Evolutionary conservation across 2,888 invertebrate genomes (phyloP).

Genomic region (Euplexia lucipara): DNA sequence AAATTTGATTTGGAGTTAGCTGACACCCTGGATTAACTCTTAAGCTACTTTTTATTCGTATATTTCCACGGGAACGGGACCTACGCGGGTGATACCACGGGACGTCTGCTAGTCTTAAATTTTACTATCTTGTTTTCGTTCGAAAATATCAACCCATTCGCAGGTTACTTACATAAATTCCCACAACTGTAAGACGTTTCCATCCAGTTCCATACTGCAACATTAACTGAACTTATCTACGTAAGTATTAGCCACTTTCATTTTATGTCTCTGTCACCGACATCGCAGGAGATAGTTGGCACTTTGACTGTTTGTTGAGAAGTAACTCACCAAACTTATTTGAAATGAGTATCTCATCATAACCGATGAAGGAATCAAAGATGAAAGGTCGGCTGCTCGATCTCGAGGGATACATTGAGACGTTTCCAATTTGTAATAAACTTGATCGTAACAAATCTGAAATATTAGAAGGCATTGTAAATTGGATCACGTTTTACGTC

Average conservation of each 20-base stretch:
- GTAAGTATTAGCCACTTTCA: constrained; percentile 40
- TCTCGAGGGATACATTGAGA: constrained; percentile 79
- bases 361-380: constrained; percentile 72
- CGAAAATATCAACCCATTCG: constrained; percentile 1
- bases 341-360: constrained; percentile 68
- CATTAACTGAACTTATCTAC: constrained; percentile 37
- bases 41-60: too few relatives aligned
- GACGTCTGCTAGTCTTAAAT: too few relatives aligned
- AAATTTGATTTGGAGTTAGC: too few relatives aligned
- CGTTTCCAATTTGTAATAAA: constrained; percentile 86
- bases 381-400: constrained; percentile 72
- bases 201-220: constrained; percentile 17
- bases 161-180: constrained; percentile 36
- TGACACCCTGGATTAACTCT: too few relatives aligned
- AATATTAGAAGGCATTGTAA: constrained; percentile 84
- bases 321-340: constrained; percentile 65
- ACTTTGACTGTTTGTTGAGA: constrained; percentile 55
- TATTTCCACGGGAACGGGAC: too few relatives aligned
- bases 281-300: constrained; percentile 34
- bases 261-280: constrained; percentile 43
- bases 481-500: constrained; percentile 86
- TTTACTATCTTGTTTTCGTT: neutral
- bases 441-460: constrained; percentile 85
- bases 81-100: too few relatives aligned
- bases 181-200: constrained; percentile 22